Conservation (phyloP, 2,113 vertebrate species). For the Siphamia tubifer region DNA sequence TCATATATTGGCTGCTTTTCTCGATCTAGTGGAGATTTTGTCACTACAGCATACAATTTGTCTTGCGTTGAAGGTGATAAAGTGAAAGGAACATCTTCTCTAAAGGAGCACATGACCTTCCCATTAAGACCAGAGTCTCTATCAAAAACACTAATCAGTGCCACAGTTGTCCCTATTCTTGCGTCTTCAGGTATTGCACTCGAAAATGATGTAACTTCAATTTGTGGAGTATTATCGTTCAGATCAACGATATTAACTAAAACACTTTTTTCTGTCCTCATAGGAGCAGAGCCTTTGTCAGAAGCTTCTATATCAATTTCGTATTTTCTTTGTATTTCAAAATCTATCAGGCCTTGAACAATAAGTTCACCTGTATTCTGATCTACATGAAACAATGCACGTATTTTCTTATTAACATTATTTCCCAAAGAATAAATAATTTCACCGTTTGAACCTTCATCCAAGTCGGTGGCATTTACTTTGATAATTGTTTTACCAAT, state of each 20-base stretch:
- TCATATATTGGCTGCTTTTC: conserved; percentile 44
- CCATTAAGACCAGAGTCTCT: conserved; percentile 63
- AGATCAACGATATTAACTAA: conserved; percentile 53
- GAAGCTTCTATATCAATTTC: conserved; percentile 66
- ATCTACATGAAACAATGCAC: conserved; percentile 48
- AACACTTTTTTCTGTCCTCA: conserved; percentile 40
- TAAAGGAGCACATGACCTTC: conserved; percentile 75
- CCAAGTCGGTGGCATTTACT: conserved; percentile 72
- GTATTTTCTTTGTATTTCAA: conserved; percentile 49
- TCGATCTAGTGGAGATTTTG: conserved; percentile 42
- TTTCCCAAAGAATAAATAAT: conserved; percentile 65
- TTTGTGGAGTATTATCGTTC: conserved; percentile 84
- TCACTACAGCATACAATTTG: conserved; percentile 62
- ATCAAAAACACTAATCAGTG: conserved; percentile 59
- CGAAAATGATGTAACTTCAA: conserved; percentile 86
- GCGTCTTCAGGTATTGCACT: conserved; percentile 75
- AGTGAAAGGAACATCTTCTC: conserved; percentile 37
- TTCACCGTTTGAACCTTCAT: conserved; percentile 60
- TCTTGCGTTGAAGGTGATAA: conserved; percentile 45
- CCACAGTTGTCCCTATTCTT: conserved; percentile 54
- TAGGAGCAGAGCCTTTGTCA: conserved; percentile 37
- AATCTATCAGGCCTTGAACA: conserved; percentile 53
- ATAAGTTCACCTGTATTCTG: conserved; percentile 56
- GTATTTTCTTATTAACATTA: conserved; percentile 23
- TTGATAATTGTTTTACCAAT: conserved; percentile 42